Percentiles rank a stretch among this genome's conserved stretches.
Conservation (phyloP, 2,888 invertebrate genomes). For the Caenorhabditis plicata region DNA sequence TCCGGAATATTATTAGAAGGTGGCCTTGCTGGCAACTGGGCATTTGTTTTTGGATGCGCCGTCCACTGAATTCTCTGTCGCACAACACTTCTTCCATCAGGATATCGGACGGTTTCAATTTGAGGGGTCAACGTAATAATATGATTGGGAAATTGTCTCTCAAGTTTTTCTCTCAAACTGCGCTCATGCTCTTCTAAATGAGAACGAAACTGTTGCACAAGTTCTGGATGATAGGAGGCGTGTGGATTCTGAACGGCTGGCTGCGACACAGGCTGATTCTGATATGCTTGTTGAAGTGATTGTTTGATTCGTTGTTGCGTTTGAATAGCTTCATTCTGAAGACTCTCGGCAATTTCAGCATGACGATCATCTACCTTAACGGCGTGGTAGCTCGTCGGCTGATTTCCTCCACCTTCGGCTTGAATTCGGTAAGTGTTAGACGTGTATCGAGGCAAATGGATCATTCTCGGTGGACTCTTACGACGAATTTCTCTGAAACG, state of each 20-base stretch:
- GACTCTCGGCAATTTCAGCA: constrained; percentile 13
- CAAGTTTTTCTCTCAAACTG: constrained; percentile 15
- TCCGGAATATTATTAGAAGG: too few relatives aligned
- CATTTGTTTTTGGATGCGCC: constrained; percentile 23
- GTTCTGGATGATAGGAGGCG: constrained; percentile 16
- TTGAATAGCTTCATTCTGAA: constrained; percentile 24
- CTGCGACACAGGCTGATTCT: constrained; percentile 19
- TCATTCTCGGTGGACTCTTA: constrained; percentile 25
- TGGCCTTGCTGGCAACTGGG: not conserved
- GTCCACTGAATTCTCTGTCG: constrained; percentile 34
- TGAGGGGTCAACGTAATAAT: constrained; percentile 29
- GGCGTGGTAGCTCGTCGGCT: constrained; percentile 19
- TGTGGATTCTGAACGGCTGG: constrained; percentile 13
- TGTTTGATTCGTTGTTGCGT: constrained; percentile 28
- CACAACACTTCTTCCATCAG: constrained; percentile 25
- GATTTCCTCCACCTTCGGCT: constrained; percentile 10
- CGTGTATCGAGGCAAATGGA: constrained; percentile 8
- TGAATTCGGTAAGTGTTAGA: constrained; percentile 17
- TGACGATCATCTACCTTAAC: constrained; percentile 18
- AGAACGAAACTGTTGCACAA: constrained; percentile 23
- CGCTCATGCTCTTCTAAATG: constrained; percentile 28
- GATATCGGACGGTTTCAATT: constrained; percentile 26
- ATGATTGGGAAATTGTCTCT: constrained; percentile 26
- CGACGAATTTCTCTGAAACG: too few relatives aligned
- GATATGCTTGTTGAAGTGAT: constrained; percentile 16